These are phyloP conservation scores for Microvelia longipes DNA, from an alignment of 1,140 invertebrate genomes.

Conservation along the genomic window DNA sequence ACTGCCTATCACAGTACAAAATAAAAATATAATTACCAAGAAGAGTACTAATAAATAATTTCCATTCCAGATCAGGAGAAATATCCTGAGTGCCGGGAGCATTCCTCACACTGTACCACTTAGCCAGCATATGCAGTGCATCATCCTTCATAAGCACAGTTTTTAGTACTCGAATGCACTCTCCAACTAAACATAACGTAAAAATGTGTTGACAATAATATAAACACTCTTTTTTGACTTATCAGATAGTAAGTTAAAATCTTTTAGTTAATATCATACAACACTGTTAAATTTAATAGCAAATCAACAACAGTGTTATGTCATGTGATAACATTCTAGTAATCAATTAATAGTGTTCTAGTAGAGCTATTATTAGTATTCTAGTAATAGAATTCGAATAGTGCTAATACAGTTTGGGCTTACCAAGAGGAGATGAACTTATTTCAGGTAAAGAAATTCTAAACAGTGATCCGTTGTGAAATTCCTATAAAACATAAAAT, in stretches of 20 bases:
- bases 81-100: slow-evolving; percentile 68
- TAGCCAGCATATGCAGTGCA: slow-evolving; percentile 57
- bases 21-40: slow-evolving; percentile 29
- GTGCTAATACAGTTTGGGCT: too few relatives aligned
- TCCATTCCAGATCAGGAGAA: slow-evolving; percentile 63
- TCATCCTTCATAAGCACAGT: slow-evolving; percentile 57
- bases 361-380: too few relatives aligned
- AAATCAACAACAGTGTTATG: too few relatives aligned
- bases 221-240: too few relatives aligned
- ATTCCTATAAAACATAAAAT: slow-evolving; percentile 19
- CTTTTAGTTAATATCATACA: neutral
- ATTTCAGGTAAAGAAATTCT: slow-evolving; percentile 49
- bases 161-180: slow-evolving; percentile 53
- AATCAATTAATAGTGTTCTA: too few relatives aligned
- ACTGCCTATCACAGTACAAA: too few relatives aligned
- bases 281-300: neutral
- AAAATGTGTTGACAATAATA: too few relatives aligned
- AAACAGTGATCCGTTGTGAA: slow-evolving; percentile 40
- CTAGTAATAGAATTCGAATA: too few relatives aligned
- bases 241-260: too few relatives aligned
- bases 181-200: slow-evolving; percentile 32
- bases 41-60: slow-evolving; percentile 51
- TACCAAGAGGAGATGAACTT: slow-evolving; percentile 43
- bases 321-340: too few relatives aligned
- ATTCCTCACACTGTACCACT: slow-evolving; percentile 76